A percentile compares a stretch with the other conserved stretches of the same genome.
phyloP scores from a whole-genome alignment of 2,888 invertebrate genomes.

The Diarsia brunnea region DNA sequence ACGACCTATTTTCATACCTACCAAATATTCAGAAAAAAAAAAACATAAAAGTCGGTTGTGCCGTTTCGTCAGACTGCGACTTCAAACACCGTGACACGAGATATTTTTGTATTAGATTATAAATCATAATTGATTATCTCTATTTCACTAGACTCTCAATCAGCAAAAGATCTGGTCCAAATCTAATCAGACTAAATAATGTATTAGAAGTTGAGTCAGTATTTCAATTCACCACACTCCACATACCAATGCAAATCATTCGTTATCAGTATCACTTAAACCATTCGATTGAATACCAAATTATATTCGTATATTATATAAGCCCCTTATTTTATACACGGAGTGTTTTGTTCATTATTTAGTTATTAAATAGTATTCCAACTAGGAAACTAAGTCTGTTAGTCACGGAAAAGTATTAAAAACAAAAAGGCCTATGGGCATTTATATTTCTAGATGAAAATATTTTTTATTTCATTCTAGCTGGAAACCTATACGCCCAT shows the following conservation, averaged over 20 bases:
- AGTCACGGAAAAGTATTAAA: not conserved
- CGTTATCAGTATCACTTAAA: conserved; percentile 43
- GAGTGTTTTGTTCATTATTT: conserved; percentile 59
- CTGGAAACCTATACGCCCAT: not conserved
- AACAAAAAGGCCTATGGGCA: not conserved
- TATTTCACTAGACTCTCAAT: not conserved
- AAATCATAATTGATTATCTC: not conserved
- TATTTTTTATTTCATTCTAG: not conserved
- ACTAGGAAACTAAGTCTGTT: not conserved
- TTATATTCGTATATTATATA: conserved; percentile 60
- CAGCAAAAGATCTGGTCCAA: not conserved
- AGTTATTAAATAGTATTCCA: conserved; percentile 41
- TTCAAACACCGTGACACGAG: no score
- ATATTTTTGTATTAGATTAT: no score
- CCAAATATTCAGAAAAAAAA: no score
- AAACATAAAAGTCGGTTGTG: no score
- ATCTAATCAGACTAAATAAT: conserved; percentile 9
- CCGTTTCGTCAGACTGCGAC: no score
- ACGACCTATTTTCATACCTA: no score
- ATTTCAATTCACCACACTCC: conserved; percentile 41
- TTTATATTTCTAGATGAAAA: not conserved
- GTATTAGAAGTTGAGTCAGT: conserved; percentile 39
- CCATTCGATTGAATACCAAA: conserved; percentile 64
- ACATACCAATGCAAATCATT: conserved; percentile 59
- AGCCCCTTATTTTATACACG: conserved; percentile 51